Base-by-base conservation (phyloP, 2,797 vertebrate genomes). In the Tragopan temminckii region DNA sequence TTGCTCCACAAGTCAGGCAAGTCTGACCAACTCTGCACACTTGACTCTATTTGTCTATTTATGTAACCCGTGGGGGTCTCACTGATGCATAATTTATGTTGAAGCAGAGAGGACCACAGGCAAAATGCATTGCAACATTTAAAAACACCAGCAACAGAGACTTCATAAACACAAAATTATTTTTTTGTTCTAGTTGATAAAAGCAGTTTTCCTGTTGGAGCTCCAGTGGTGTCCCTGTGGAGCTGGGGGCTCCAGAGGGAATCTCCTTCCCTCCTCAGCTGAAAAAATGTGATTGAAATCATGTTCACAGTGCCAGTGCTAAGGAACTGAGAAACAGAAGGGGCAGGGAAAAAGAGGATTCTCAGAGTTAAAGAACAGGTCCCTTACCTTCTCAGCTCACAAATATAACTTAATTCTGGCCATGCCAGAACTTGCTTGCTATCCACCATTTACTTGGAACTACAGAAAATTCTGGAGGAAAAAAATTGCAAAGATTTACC, bases 401-500 rank as follows among this genome's bases (percentile, higher is more conserved):
- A 45, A 55, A 89, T 53, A 61, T 57, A 77, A 48, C 67, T 14
- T 25, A 76, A 4, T 46, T 67, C 27, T 95, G 76, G 33, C 33
- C n/a, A 23, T 13, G n/a, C 5, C 68, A 85, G 62, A 67, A 59
- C 68, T 68, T 88, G 21, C 46, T 95, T 45, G 66, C 50, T 38
- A 93, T 45, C 40, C n/a, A 77, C 13, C 15, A 59, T 59, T 71
- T 71, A 10, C 48, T 52, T 86, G 64, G n/a, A 92, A 89, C 64
- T 40, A 71, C 21, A 85, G 53, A 61, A 82, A 84, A 38, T 15
- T 58, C 71, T 61, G 20, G 52, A 52, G 63, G 55, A 45, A 24
- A 21, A 59, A 38, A 81, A 58, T 5, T 10, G 52, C 59, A 31
- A 90, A 94, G 89, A 98, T 98, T 98, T 91, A 99, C 99, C 99